Evolutionary conservation across 2,888 invertebrate species (phyloP).

Genomic region (Cerceris ruficornis): DNA sequence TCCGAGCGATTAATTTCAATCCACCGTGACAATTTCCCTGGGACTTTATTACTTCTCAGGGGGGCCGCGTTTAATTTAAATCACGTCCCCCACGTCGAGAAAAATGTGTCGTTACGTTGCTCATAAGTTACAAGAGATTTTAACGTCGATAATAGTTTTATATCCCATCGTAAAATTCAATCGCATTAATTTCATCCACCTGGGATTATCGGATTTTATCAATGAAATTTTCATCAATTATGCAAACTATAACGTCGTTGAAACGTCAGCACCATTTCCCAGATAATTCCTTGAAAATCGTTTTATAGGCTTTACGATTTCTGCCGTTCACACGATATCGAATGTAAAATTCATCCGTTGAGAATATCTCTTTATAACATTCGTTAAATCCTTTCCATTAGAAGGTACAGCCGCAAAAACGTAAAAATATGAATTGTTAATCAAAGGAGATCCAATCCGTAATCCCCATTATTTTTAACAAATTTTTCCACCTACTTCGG

Average conservation of each 20-base stretch:
- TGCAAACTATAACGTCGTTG: neutral
- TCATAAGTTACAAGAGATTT: neutral
- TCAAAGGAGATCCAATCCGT: too few species aligned
- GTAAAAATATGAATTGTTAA: too few species aligned
- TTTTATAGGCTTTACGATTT: too few species aligned
- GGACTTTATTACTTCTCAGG: slow-evolving; percentile 8
- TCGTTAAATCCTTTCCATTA: too few species aligned
- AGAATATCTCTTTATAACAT: too few species aligned
- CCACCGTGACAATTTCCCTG: slow-evolving; percentile 7
- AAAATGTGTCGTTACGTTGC: slow-evolving; percentile 12
- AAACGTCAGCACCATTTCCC: too few species aligned
- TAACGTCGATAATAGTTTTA: neutral
- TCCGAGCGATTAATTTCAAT: slow-evolving; percentile 33
- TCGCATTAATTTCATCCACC: neutral
- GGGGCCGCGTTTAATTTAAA: slow-evolving; percentile 11
- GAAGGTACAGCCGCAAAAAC: too few species aligned
- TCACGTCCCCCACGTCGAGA: neutral
- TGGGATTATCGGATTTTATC: neutral
- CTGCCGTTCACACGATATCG: too few species aligned
- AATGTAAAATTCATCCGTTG: too few species aligned
- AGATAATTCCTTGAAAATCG: too few species aligned
- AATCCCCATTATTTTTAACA: too few species aligned
- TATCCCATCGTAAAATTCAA: neutral
- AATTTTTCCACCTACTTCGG: too few species aligned
- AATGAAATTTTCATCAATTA: neutral